These are phyloP conservation scores for Dicaeum eximium DNA, from an alignment of 2,113 vertebrate species.

Conservation along the genomic window DNA sequence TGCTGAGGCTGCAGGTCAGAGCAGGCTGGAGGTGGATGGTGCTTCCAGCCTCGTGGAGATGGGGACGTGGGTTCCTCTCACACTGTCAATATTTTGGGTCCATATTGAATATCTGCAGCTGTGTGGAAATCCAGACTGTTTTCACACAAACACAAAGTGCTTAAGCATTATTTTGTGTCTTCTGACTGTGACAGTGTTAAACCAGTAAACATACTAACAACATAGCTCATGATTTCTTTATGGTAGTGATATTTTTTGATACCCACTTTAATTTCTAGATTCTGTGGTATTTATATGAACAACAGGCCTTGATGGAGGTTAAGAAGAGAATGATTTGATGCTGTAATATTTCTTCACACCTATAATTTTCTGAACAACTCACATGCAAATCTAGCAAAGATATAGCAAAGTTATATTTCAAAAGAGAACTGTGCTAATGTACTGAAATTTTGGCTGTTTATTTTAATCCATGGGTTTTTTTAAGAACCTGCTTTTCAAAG, in stretches of 20 bases:
- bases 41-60: not conserved
- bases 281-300: not conserved
- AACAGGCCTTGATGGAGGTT: not conserved
- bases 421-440: not conserved
- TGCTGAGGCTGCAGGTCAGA: not conserved
- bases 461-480: not conserved
- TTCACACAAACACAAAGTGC: not conserved
- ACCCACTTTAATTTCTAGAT: not conserved
- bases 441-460: not conserved
- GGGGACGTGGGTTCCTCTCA: not conserved
- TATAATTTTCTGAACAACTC: not conserved
- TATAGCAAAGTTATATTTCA: not conserved
- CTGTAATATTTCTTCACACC: not conserved
- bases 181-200: not conserved
- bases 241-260: not conserved
- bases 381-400: no score
- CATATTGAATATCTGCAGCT: not conserved
- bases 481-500: not conserved
- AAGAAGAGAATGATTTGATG: not conserved
- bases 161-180: not conserved
- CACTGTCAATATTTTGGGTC: not conserved
- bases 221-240: not conserved
- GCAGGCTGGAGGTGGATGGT: not conserved
- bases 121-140: not conserved
- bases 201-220: not conserved